A percentile compares a stretch with the other conserved stretches of the same genome.
These are phyloP conservation scores for Chloroceryle aenea DNA, from an alignment of 2,113 vertebrate genomes.

Conservation along the genomic window DNA sequence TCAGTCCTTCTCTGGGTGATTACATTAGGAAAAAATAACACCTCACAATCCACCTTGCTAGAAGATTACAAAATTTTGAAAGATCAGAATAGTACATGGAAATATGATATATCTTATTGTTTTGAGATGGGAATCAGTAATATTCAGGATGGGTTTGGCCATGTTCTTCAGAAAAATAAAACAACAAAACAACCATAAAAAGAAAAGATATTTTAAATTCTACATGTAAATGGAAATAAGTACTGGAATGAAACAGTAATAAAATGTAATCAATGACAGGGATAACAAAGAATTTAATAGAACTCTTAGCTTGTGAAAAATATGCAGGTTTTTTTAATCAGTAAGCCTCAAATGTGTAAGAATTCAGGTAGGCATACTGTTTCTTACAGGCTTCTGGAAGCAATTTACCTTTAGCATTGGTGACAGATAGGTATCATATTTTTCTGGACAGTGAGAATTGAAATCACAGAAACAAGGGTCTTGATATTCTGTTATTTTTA, in stretches of 20 bases:
- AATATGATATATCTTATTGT: not conserved
- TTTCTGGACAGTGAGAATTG: constrained; percentile 10
- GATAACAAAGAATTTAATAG: not conserved
- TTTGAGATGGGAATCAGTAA: not conserved
- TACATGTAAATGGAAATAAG: not conserved
- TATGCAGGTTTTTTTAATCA: not conserved
- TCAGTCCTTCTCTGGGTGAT: not conserved
- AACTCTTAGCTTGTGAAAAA: not conserved
- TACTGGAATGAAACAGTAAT: not conserved
- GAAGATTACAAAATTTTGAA: not conserved
- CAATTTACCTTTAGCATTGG: not conserved
- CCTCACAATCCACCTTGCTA: not conserved
- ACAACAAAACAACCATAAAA: too few relatives aligned
- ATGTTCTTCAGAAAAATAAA: not conserved
- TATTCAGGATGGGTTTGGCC: not conserved
- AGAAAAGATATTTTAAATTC: not conserved
- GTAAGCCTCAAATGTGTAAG: not conserved
- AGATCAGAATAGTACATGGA: not conserved
- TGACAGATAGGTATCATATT: not conserved
- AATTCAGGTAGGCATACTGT: not conserved
- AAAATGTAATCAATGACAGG: not conserved
- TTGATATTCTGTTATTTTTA: not conserved
- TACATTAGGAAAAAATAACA: not conserved
- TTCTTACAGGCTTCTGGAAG: not conserved
- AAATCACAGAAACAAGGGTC: not conserved